Conservation (phyloP, 2,888 invertebrate genomes). For the Dastarcus helophoroides region DNA sequence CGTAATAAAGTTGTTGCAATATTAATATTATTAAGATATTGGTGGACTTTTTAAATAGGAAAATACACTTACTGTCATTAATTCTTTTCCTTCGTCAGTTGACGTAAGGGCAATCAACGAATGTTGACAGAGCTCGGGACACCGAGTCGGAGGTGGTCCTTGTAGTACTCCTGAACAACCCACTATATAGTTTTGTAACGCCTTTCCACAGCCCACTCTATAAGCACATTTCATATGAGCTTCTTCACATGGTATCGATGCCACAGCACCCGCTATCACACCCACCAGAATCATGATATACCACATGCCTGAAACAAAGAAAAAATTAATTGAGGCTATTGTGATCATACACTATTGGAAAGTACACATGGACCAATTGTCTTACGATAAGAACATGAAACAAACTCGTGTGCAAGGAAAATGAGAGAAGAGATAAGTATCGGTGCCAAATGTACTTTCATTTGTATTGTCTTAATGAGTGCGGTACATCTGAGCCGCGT, state of each 20-base stretch:
- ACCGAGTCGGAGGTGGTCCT: constrained; percentile 39
- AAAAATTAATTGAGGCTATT: not conserved
- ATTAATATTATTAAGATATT: too few species aligned
- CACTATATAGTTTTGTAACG: constrained; percentile 63
- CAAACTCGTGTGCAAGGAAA: too few species aligned
- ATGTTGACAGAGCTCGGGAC: constrained; percentile 63
- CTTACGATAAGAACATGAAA: too few species aligned
- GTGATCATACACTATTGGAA: constrained; percentile 1
- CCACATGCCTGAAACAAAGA: constrained; percentile 32
- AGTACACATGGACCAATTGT: too few species aligned
- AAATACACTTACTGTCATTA: constrained; percentile 54
- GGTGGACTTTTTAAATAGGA: too few species aligned
- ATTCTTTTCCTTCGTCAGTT: constrained; percentile 64
- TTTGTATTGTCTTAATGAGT: too few species aligned
- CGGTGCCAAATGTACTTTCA: too few species aligned
- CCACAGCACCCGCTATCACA: constrained; percentile 27
- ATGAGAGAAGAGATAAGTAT: too few species aligned
- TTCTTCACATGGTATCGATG: constrained; percentile 44
- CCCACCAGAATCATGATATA: constrained; percentile 32
- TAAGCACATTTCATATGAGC: constrained; percentile 64
- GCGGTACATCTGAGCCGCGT: too few species aligned
- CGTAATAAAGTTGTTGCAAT: too few species aligned
- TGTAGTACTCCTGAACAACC: constrained; percentile 60
- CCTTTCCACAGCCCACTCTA: constrained; percentile 64
- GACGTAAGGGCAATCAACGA: constrained; percentile 69